Evolutionary conservation across 2,113 vertebrate genomes (phyloP), one percentile per base, ranked within the genome.

Genomic region (Oophaga pumilio): DNA sequence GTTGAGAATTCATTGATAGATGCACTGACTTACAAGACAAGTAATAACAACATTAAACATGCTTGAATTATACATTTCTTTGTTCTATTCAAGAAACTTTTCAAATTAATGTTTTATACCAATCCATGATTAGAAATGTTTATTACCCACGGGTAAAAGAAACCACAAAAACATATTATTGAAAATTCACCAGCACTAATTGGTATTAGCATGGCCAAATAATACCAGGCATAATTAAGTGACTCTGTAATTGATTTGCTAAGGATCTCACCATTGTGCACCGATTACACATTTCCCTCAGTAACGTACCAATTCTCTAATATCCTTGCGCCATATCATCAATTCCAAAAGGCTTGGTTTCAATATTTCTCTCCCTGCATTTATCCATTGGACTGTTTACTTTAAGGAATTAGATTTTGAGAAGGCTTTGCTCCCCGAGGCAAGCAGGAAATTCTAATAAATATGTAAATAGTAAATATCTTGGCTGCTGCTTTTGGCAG

Each of bases 381-480:
- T 93, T 95, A 94, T 94, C 94, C 90, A 89, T 88, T 90, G 92
- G 94, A 93, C 93, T 95, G 93, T 97, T 97, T 96, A 94, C 95
- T 96, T 95, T 95, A 90, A 92, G 90, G 95, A 97, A 97, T 94
- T 96, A 93, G 93, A 95, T 94, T 93, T 91, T 91, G 93, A 91
- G 94, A 92, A 90, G 89, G 90, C 84, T 87, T 88, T 82, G 90
- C 91, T 91, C 90, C 92, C 92, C 90, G 89, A 89, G 93, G 90
- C 92, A 93, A 92, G 85, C 92, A 89, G 91, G 89, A 82, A 90
- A 94, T 95, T 94, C 92, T 96, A 97, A 97, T 96, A 95, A 95
- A 95, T 95, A 95, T 95, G 95, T 95, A 96, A 95, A 95, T 94
- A 94, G 92, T 14, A 10, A 50, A 86, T 93, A 91, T 92, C 60